Base-by-base conservation (phyloP, 30 jellyfish, hydroid and myxozoan species). In the Morbakka virulenta region DNA sequence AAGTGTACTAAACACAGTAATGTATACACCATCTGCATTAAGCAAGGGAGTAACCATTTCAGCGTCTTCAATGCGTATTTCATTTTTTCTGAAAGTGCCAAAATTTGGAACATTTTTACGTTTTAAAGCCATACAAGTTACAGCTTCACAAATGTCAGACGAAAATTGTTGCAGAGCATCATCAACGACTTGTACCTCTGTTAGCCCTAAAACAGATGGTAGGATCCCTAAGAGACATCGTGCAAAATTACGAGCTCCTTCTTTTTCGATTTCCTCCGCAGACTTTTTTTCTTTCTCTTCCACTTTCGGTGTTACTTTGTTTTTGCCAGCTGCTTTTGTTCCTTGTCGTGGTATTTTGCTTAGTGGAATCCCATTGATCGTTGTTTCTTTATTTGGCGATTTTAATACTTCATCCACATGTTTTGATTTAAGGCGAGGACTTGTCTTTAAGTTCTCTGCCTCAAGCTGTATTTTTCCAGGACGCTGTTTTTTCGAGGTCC, bases 61-160 rank as follows among this genome's bases (percentile, higher is more conserved):
- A 26, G 20, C 35, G 21, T 75, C 96, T 11, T 85, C 96, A 17
- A 64, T 85, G 34, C 50, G 34, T 26, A 80, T 93, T 27, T 33
- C 76, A 4, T 74, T 92, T 47, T 81, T 69, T 68, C 93, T 81
- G 52, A 92, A 70, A 27, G 96, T 92, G 28, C 98, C 98, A 50
- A 92, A 92, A 35, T 92, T 92, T 2, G 98, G 98, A 67, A 92
- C 98, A 51, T 92, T 85, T 72, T 92, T 92, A 67, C 98, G 50
- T 72, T 84, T 92, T 63, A 92, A 64, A 21, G 98, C 95, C 98
- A 92, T 92, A 52, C 98, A 92, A 36, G 95, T 79, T 51, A 92
- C 98, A 14, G 98, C 98, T 73, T 92, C 98, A 65, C 98, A 92
- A 63, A 92, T 93, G 34, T 92, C 98, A 1, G 98, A 92, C 24